phyloP scores from a whole-genome alignment of 2,113 vertebrate genomes.

The Scopus umbretta region DNA sequence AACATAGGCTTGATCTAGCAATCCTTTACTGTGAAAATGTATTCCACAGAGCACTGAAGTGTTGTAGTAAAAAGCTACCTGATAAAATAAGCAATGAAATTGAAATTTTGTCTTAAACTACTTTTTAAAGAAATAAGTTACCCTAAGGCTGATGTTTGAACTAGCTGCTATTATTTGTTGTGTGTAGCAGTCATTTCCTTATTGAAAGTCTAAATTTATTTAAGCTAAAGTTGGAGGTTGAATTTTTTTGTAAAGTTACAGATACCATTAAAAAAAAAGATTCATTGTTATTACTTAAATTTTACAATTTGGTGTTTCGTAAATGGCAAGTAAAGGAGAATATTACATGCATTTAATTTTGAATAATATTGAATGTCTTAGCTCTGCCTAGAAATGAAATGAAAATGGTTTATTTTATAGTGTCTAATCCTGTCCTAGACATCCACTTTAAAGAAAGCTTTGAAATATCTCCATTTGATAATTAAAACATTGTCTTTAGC shows the following conservation, averaged over 20 bases:
- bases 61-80: neutral
- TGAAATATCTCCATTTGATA: neutral
- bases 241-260: neutral
- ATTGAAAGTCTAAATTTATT: neutral
- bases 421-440: neutral
- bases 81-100: neutral
- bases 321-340: neutral
- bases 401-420: neutral
- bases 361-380: neutral
- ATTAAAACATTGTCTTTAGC: neutral
- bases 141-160: neutral
- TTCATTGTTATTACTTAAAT: neutral
- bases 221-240: neutral
- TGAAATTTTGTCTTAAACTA: neutral
- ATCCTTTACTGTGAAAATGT: neutral
- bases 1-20: neutral
- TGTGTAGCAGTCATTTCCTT: neutral
- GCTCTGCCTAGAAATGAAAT: neutral
- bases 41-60: neutral
- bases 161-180: neutral
- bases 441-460: neutral
- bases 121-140: constrained; percentile 3
- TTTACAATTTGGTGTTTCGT: neutral
- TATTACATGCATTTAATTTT: neutral
- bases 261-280: neutral